Conservation (phyloP, 1,140 invertebrate genomes). For the Drosophila sp. region DNA sequence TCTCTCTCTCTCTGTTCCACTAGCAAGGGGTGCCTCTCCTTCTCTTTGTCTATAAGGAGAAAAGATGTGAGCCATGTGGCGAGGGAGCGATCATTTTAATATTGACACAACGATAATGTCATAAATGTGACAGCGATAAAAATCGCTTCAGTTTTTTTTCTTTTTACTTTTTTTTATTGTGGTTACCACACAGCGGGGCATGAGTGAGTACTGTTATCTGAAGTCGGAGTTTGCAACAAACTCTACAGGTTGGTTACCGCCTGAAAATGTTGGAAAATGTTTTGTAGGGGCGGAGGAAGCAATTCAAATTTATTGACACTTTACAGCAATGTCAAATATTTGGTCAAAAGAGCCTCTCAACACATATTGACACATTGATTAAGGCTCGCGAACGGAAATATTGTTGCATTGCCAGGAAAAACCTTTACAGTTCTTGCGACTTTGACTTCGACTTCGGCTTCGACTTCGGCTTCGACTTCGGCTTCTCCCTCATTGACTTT, state of each 20-base stretch:
- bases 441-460: background rate
- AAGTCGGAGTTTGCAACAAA: slow-evolving; percentile 5
- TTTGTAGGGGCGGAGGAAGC: slow-evolving; percentile 32
- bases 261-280: background rate
- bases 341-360: slow-evolving; percentile 45
- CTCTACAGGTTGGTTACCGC: slow-evolving; percentile 52
- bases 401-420: slow-evolving; percentile 58
- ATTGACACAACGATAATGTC: slow-evolving; percentile 76
- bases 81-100: slow-evolving; percentile 63
- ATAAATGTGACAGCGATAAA: slow-evolving; percentile 84
- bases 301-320: slow-evolving; percentile 62
- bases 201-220: slow-evolving; percentile 21
- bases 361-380: slow-evolving; percentile 70
- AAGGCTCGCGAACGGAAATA: slow-evolving; percentile 59
- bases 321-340: slow-evolving; percentile 71
- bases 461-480: background rate
- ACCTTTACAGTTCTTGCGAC: slow-evolving; percentile 21
- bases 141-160: slow-evolving; percentile 66
- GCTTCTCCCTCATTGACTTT: slow-evolving; percentile 19
- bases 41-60: background rate
- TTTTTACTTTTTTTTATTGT: slow-evolving; percentile 3
- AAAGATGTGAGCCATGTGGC: slow-evolving; percentile 60
- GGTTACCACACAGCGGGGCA: slow-evolving; percentile 6
- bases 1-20: no score
- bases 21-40: background rate